phyloP scores from a whole-genome alignment of 2,113 vertebrate genomes.

The Syngnathus typhle region DNA sequence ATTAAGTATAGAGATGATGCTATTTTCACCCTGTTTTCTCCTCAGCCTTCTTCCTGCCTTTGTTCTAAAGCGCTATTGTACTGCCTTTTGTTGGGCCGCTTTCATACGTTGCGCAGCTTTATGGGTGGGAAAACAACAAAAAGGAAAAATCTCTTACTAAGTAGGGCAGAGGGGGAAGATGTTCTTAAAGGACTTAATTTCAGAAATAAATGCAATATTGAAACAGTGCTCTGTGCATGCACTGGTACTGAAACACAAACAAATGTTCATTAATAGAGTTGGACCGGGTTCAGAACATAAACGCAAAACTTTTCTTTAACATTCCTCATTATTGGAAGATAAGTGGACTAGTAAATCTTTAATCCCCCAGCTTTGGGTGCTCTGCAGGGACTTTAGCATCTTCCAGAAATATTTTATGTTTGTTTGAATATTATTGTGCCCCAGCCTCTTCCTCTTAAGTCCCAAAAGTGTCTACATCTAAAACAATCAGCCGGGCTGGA shows the following conservation, averaged over 20 bases:
- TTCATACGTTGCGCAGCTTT: slow-evolving; percentile 71
- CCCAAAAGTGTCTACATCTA: slow-evolving; percentile 36
- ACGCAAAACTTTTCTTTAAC: slow-evolving; percentile 62
- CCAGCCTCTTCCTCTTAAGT: slow-evolving; percentile 43
- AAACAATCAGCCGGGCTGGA: slow-evolving; percentile 36
- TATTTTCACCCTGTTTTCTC: slow-evolving; percentile 70
- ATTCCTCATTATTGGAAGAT: slow-evolving; percentile 69
- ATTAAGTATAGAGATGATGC: slow-evolving; percentile 94
- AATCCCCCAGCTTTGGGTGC: slow-evolving; percentile 65
- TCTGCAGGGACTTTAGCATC: slow-evolving; percentile 70
- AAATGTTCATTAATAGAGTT: slow-evolving; percentile 65
- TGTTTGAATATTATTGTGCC: slow-evolving; percentile 50
- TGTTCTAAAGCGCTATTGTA: slow-evolving; percentile 70
- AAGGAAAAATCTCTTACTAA: slow-evolving; percentile 66
- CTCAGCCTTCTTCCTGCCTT: slow-evolving; percentile 68
- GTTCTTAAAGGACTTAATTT: slow-evolving; percentile 71
- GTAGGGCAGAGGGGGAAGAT: slow-evolving; percentile 59
- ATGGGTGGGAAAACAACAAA: slow-evolving; percentile 63
- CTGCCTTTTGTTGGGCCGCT: slow-evolving; percentile 65
- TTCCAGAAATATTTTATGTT: slow-evolving; percentile 63
- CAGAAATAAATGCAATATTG: slow-evolving; percentile 42
- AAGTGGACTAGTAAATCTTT: slow-evolving; percentile 71
- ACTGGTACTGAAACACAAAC: slow-evolving; percentile 59
- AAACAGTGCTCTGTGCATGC: slow-evolving; percentile 57
- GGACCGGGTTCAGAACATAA: slow-evolving; percentile 69